Evolutionary conservation across 2,888 invertebrate genomes (phyloP), one percentile per base, ranked within the genome.

Genomic region (Andrena camellia): DNA sequence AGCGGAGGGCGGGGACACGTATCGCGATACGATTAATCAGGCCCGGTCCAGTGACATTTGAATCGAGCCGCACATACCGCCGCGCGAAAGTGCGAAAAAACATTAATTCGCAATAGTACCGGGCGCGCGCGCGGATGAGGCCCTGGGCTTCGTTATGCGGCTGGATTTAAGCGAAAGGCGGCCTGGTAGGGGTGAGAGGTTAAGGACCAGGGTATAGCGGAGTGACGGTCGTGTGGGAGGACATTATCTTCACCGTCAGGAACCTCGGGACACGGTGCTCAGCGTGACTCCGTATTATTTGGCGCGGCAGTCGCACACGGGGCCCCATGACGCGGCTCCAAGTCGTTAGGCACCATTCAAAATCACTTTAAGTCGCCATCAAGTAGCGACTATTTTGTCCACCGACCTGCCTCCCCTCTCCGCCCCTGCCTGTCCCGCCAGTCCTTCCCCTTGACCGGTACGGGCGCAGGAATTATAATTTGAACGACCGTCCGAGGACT

Each of bases 201-300:
- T 92, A 91, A 92, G 91, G 90, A 91, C 89, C 91, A 91, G 72
- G 88, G 89, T 87, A 91, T 91, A 92, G 92, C 91, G 90, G 91
- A 88, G 76, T 90, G 92, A 93, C 90, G 91, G 84, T 87, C 90
- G 91, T 90, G 93, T 93, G 91, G 93, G 93, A 90, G 93, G 93
- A 93, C 92, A 90, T 91, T 92, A 93, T 92, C 92, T 90, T 86
- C 88, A 86, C 82, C 89, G 89, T 90, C 90, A 90, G 89, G 89
- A 42, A 88, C 90, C 89, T 84, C 88, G 83, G 88, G 89, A 88
- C 90, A 88, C 83, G 84, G 67, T 78, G 87, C 92, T 70, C 92
- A 93, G 92, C 93, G 89, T 93, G 93, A 93, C 91, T 93, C 88
- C 91, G 92, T 93, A 92, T 93, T 93, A 93, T 93, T 93, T 91